Evolutionary conservation across 2,888 invertebrate genomes (phyloP).

Genomic region (Drosophila basisetae): DNA sequence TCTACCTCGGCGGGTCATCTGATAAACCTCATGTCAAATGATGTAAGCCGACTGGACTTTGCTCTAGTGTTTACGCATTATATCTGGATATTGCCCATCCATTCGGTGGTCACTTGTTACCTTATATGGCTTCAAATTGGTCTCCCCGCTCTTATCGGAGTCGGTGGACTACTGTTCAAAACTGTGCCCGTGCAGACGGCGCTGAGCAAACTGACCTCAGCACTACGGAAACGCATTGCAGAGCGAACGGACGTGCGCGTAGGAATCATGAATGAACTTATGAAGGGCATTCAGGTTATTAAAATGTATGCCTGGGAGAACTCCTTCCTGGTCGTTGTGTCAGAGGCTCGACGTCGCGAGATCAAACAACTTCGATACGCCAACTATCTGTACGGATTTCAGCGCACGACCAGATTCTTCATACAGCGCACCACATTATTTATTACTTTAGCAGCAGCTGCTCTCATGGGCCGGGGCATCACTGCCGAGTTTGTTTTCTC

Average conservation of each 20-base stretch:
- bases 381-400: conserved; percentile 89
- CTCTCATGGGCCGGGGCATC: conserved; percentile 88
- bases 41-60: conserved; percentile 96
- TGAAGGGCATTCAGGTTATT: conserved; percentile 96
- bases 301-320: conserved; percentile 99
- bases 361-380: conserved; percentile 88
- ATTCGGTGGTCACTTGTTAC: conserved; percentile 88
- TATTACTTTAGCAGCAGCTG: conserved; percentile 91
- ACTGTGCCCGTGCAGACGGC: conserved; percentile 92
- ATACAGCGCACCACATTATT: conserved; percentile 94
- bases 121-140: conserved; percentile 92
- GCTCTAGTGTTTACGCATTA: conserved; percentile 93
- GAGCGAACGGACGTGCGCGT: conserved; percentile 95
- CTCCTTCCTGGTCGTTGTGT: conserved; percentile 93
- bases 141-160: conserved; percentile 91
- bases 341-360: conserved; percentile 90
- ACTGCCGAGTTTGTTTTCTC: conserved; percentile 90
- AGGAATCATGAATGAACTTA: conserved; percentile 96
- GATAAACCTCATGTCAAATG: conserved; percentile 96
- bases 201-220: conserved; percentile 83
- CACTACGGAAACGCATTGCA: conserved; percentile 91
- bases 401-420: conserved; percentile 91
- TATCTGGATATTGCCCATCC: conserved; percentile 94
- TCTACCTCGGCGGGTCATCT: conserved; percentile 94
- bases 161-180: conserved; percentile 90